A percentile compares a stretch with the other conserved stretches of the same genome.
Conservation (phyloP, 1,140 invertebrate genomes). For the Stenopsyche tienmushanensis region DNA sequence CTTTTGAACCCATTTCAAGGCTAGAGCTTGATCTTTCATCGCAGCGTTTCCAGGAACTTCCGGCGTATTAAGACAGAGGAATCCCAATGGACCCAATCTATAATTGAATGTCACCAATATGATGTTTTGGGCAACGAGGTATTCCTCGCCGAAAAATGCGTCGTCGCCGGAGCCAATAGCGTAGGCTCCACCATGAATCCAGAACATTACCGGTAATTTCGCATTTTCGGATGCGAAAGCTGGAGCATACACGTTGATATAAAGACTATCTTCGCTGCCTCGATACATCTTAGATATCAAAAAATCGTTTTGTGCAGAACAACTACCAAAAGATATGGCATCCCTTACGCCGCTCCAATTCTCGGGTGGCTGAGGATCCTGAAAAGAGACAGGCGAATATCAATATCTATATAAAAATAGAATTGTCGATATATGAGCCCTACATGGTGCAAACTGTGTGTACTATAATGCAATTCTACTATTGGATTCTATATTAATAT, state of each 20-base stretch:
- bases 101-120: slow-evolving; percentile 32
- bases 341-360: slow-evolving; percentile 11
- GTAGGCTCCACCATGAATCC: slow-evolving; percentile 63
- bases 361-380: slow-evolving; percentile 22
- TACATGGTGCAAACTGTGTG: too few relatives aligned
- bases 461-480: too few relatives aligned
- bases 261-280: slow-evolving; percentile 34
- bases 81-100: slow-evolving; percentile 50
- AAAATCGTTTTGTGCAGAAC: slow-evolving; percentile 26
- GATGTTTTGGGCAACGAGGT: slow-evolving; percentile 26
- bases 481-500: too few relatives aligned
- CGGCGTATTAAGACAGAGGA: slow-evolving; percentile 53
- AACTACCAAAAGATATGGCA: slow-evolving; percentile 1
- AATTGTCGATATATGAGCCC: too few relatives aligned
- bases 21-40: slow-evolving; percentile 56
- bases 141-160: slow-evolving; percentile 20
- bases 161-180: slow-evolving; percentile 15
- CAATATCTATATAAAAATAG: too few relatives aligned
- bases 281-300: slow-evolving; percentile 37
- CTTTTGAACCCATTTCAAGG: slow-evolving; percentile 60
- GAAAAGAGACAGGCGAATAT: too few relatives aligned
- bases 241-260: slow-evolving; percentile 29
- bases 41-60: slow-evolving; percentile 59
- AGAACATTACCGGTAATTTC: slow-evolving; percentile 61
- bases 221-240: slow-evolving; percentile 36